Evolutionary conservation across 2,113 vertebrate species (phyloP).

Genomic region (Silurus asotus): DNA sequence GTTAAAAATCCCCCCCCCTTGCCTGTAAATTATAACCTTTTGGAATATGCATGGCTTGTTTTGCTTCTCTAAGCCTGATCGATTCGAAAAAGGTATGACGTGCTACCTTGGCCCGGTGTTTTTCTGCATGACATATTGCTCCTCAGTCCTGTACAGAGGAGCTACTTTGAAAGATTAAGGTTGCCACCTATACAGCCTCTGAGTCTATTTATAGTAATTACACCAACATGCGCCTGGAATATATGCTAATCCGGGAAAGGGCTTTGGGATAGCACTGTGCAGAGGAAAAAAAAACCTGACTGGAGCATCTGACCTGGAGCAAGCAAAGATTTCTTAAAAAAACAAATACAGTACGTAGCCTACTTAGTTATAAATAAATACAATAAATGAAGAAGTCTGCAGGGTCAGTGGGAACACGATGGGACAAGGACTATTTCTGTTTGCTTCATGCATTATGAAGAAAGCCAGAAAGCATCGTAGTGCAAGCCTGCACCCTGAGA

Average conservation of each 20-base stretch:
- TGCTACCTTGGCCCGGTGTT: constrained; percentile 42
- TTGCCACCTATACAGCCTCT: constrained; percentile 66
- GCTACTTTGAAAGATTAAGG: constrained; percentile 71
- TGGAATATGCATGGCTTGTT: constrained; percentile 27
- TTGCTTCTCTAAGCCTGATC: constrained; percentile 42
- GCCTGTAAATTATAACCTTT: constrained; percentile 39
- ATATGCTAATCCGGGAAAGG: constrained; percentile 54
- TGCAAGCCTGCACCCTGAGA: constrained; percentile 59
- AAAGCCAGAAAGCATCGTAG: constrained; percentile 51
- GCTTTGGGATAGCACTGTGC: constrained; percentile 59
- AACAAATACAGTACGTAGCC: background rate
- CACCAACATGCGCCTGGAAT: constrained; percentile 60
- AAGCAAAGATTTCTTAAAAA: constrained; percentile 24
- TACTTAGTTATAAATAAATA: constrained; percentile 45
- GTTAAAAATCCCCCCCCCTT: constrained; percentile 22
- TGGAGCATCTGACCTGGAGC: constrained; percentile 12
- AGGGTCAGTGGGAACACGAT: constrained; percentile 61
- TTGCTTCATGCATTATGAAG: constrained; percentile 68
- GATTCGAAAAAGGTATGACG: constrained; percentile 49
- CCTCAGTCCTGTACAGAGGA: constrained; percentile 59
- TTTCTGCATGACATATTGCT: constrained; percentile 27
- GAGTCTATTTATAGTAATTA: constrained; percentile 72
- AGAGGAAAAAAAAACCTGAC: constrained; percentile 44
- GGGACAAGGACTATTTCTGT: constrained; percentile 64
- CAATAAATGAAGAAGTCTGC: constrained; percentile 55